Conservation (phyloP, 2,888 invertebrate genomes). For the Cepaea hortensis region DNA sequence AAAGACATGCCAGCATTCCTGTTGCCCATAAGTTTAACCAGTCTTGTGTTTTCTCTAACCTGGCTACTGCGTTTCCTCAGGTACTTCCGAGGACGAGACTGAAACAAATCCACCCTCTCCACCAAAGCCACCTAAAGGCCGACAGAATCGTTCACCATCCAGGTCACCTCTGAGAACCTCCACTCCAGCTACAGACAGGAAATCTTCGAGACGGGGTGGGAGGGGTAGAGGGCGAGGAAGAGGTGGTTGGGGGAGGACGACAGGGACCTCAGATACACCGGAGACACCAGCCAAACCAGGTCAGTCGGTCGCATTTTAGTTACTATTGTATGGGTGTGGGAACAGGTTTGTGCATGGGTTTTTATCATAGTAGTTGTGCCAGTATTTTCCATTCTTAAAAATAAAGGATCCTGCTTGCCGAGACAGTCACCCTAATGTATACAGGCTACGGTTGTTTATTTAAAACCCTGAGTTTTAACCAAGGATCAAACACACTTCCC, state of each 20-base stretch:
- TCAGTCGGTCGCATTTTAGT: background rate
- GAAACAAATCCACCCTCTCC: slow-evolving; percentile 35
- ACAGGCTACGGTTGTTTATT: too few relatives aligned
- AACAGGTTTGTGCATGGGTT: too few relatives aligned
- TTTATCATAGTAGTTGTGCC: background rate
- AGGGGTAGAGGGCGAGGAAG: slow-evolving; percentile 58
- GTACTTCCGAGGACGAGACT: slow-evolving; percentile 33
- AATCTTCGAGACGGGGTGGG: slow-evolving; percentile 52
- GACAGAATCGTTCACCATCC: slow-evolving; percentile 47
- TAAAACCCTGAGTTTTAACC: too few relatives aligned
- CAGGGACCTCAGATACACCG: slow-evolving; percentile 13
- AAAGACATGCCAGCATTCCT: too few relatives aligned
- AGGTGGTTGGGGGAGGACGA: slow-evolving; percentile 59
- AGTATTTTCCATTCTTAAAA: background rate
- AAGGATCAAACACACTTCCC: too few relatives aligned
- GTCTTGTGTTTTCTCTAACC: too few relatives aligned
- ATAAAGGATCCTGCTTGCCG: too few relatives aligned
- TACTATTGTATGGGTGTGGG: background rate
- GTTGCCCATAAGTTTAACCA: too few relatives aligned
- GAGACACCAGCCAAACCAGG: slow-evolving; percentile 38
- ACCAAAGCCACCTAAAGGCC: slow-evolving; percentile 45
- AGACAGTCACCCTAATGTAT: too few relatives aligned
- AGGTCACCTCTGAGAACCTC: slow-evolving; percentile 34
- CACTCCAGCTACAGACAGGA: slow-evolving; percentile 6
- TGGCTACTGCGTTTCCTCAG: background rate